Conservation (phyloP, 2,113 vertebrate genomes). For the Catagonus wagneri region DNA sequence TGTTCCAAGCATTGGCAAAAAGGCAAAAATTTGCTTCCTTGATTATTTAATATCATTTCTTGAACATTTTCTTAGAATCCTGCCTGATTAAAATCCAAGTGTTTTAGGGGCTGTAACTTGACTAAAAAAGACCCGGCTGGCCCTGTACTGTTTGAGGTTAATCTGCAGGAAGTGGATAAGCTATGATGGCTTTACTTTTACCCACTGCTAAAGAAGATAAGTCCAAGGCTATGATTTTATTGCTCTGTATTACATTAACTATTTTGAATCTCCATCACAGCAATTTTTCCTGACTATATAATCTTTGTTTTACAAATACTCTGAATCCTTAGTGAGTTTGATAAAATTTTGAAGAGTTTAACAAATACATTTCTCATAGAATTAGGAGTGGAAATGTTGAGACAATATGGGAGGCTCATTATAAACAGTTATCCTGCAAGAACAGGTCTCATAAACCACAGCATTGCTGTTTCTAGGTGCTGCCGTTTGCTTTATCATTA, state of each 20-base stretch:
- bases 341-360: background rate
- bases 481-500: background rate
- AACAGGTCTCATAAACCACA: too few relatives aligned
- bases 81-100: background rate
- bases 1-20: background rate
- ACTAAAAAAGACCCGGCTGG: background rate
- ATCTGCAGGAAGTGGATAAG: background rate
- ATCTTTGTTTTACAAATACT: background rate
- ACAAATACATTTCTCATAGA: background rate
- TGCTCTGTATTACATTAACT: background rate
- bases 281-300: background rate
- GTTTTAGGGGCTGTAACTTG: background rate
- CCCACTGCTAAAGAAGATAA: slow-evolving; percentile 1
- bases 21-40: background rate
- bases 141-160: background rate
- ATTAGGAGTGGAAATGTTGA: background rate
- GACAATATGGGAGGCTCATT: background rate
- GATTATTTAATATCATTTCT: background rate
- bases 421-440: background rate
- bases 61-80: background rate
- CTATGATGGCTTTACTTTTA: background rate
- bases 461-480: fast-evolving
- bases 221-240: slow-evolving; percentile 27
- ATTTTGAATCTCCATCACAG: background rate
- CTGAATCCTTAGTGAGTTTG: background rate